phyloP scores from a whole-genome alignment of 1,140 invertebrate species.

The Halesus radiatus region DNA sequence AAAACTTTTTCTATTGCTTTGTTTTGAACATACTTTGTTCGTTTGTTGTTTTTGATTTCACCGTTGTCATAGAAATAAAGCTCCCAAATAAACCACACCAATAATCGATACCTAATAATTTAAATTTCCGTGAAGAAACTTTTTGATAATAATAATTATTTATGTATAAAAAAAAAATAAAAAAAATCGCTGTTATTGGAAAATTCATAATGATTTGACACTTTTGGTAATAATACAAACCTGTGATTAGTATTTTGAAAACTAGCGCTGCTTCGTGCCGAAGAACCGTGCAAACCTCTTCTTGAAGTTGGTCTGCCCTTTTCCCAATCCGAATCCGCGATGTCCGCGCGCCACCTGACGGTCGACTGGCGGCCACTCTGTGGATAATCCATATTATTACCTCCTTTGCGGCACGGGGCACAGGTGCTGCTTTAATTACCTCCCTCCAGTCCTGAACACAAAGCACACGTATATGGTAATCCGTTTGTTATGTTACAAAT shows the following conservation, averaged over 20 bases:
- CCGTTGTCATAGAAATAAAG: conserved; percentile 17
- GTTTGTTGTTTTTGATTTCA: neutral
- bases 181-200: neutral
- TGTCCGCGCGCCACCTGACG: conserved; percentile 40
- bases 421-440: conserved; percentile 48
- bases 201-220: neutral
- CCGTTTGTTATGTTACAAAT: conserved; percentile 47
- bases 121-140: too few species aligned
- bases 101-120: neutral
- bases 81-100: neutral
- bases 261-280: conserved; percentile 36
- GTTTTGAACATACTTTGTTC: too few species aligned
- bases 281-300: conserved; percentile 39
- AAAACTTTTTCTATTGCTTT: too few species aligned
- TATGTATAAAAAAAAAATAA: too few species aligned
- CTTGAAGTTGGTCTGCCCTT: conserved; percentile 46
- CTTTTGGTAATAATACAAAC: neutral
- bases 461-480: conserved; percentile 11
- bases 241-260: conserved; percentile 20
- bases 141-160: too few species aligned
- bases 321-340: conserved; percentile 3
- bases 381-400: conserved; percentile 52
- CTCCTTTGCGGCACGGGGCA: neutral
- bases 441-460: conserved; percentile 23
- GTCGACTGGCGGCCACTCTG: conserved; percentile 41